Conservation (phyloP, 2,888 invertebrate genomes). For the Parnassius glacialis region DNA sequence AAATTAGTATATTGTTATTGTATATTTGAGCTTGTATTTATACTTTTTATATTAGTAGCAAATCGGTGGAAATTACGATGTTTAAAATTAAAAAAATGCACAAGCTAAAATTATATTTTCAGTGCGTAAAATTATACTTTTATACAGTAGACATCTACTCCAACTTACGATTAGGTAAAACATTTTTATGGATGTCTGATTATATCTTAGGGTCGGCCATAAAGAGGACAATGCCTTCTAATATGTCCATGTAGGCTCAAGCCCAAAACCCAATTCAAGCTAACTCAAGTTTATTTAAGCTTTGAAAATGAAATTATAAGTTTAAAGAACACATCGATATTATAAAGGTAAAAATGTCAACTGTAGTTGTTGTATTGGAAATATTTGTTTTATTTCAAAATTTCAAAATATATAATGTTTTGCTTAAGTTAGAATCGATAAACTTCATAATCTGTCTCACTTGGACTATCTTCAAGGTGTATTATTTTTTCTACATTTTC, state of each 20-base stretch:
- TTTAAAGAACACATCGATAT: constrained; percentile 19
- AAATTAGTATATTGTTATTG: too few species aligned
- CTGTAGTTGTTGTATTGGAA: neutral
- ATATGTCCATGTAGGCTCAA: constrained; percentile 33
- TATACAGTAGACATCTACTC: constrained; percentile 26
- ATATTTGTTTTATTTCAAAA: neutral
- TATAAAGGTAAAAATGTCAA: constrained; percentile 10
- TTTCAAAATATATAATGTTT: neutral
- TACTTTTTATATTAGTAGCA: too few species aligned
- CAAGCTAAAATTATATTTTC: neutral
- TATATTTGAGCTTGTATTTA: too few species aligned
- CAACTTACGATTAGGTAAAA: constrained; percentile 29
- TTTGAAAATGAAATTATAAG: constrained; percentile 31
- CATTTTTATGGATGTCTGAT: constrained; percentile 44
- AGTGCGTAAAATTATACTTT: neutral
- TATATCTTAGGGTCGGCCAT: constrained; percentile 50
- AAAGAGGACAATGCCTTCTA: constrained; percentile 55
- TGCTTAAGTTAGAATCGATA: constrained; percentile 47
- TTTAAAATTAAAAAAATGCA: too few species aligned
- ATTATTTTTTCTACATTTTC: constrained; percentile 78
- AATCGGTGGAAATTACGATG: too few species aligned
- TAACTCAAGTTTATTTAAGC: too few species aligned
- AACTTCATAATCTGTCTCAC: constrained; percentile 49
- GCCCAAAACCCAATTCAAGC: too few species aligned
- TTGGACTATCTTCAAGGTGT: constrained; percentile 67